Evolutionary conservation across 2,113 vertebrate genomes (phyloP).

Genomic region (Calonectris borealis): DNA sequence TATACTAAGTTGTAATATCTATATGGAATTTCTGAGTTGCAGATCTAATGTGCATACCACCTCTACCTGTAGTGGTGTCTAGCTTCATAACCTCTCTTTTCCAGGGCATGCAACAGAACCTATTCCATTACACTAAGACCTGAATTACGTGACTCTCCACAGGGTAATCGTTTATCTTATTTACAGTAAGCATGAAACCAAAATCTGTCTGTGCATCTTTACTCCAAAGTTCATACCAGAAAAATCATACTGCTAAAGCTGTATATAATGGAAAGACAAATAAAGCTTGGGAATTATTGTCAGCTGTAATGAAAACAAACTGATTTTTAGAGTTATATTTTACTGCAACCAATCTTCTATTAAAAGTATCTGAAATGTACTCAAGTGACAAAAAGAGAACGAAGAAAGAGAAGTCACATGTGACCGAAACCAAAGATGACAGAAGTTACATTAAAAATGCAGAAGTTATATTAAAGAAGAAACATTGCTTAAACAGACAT

Average conservation of each 20-base stretch:
- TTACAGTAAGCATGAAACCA: neutral
- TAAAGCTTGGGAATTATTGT: neutral
- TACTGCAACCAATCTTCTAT: neutral
- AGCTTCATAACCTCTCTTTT: neutral
- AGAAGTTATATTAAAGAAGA: conserved; percentile 48
- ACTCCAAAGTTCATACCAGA: neutral
- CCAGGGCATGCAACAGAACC: neutral
- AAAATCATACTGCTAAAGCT: neutral
- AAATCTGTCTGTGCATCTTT: neutral
- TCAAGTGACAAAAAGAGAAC: conserved; percentile 34
- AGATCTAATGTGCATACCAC: neutral
- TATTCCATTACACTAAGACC: neutral
- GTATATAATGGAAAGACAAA: neutral
- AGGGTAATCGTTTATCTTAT: neutral
- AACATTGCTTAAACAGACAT: conserved; percentile 27
- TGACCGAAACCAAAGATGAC: conserved; percentile 13
- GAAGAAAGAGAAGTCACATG: conserved; percentile 15
- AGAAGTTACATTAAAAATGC: conserved; percentile 23
- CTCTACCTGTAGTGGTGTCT: neutral
- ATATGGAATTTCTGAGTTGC: neutral
- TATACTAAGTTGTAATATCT: neutral
- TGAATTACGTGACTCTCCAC: neutral
- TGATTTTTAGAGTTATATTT: neutral
- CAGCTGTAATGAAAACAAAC: neutral
- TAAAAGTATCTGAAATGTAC: conserved; percentile 40